Base-by-base conservation (phyloP, 2,888 invertebrate species). In the Hecatera dysodea region DNA sequence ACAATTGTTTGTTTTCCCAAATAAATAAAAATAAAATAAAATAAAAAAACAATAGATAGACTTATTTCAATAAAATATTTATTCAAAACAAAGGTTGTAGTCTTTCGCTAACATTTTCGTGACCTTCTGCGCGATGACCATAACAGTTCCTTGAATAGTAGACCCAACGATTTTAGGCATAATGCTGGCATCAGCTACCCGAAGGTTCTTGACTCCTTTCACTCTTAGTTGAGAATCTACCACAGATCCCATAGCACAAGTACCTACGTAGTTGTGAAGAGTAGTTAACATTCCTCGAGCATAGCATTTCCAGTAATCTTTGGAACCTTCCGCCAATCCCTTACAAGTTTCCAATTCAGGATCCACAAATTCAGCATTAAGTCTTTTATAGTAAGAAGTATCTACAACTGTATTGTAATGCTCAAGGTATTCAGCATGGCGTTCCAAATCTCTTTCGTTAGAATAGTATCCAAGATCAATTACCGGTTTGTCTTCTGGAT, bases 221-320 rank as follows among this genome's bases (percentile, higher is more conserved):
- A 98, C 97, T 64, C 93, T 94, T 3, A 98, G 89, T 46, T 97
- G 88, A 0, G 96, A 95, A 90, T 97, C 97, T 0, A 98, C 97
- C 0, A 98, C 98, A 0, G 97, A 96, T 0, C 97, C 98, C 97
- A 98, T 97, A 87, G 97, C 97, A 70, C 97, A 97, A 0, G 98
- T 97, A 0, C 96, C 0, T 97, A 96, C 67, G 96, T 95, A 86
- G 97, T 97, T 46, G 96, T 78, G 50, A 53, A 69, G 36, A 33
- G 73, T 77, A 11, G 55, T 33, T 0, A 17, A 0, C 77, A 78
- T 77, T 24, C 63, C 78, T 17, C 0, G 89, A 1, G 97, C 92
- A 53, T 96, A 96, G 84, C 97, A 97, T 74, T 96, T 97, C 97
- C 97, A 97, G 85, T 97, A 97, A 17, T 96, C 96, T 83, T 96